These are phyloP conservation scores for Shinisaurus crocodilurus DNA, from an alignment of 2,113 vertebrate species.

Conservation along the genomic window DNA sequence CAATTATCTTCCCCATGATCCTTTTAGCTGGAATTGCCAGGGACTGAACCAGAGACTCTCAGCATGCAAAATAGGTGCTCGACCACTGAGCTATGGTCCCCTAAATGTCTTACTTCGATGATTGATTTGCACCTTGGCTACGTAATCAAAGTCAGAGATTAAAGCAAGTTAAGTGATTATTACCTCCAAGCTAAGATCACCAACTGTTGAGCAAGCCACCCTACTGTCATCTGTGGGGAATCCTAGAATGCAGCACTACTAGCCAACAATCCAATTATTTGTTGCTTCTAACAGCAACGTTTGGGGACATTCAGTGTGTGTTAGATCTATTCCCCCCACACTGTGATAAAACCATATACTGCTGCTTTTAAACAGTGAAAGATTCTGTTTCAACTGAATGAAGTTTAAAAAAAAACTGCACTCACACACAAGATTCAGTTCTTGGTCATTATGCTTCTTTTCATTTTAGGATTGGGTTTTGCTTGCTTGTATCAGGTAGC, in stretches of 20 bases:
- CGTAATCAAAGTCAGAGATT: neutral
- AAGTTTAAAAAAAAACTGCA: neutral
- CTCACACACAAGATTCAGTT: neutral
- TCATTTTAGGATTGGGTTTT: conserved; percentile 85
- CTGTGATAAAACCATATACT: neutral
- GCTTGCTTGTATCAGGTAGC: conserved; percentile 88
- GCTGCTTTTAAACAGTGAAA: neutral
- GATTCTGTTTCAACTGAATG: neutral
- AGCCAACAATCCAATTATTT: accelerated
- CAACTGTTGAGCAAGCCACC: neutral
- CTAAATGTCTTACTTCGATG: neutral
- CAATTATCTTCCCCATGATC: no score
- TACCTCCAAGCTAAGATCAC: neutral
- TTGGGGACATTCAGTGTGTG: neutral
- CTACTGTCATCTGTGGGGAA: accelerated
- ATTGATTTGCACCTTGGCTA: neutral
- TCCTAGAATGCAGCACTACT: accelerated
- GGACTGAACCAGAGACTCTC: no score
- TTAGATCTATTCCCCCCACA: neutral
- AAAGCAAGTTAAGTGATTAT: neutral
- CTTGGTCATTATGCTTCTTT: accelerated
- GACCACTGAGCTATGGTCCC: neutral
- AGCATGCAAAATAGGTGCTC: no score
- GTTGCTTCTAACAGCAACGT: neutral
- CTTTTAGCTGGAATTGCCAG: no score